phyloP scores from a whole-genome alignment of 2,797 vertebrate species.

The Spinus olivaceus region DNA sequence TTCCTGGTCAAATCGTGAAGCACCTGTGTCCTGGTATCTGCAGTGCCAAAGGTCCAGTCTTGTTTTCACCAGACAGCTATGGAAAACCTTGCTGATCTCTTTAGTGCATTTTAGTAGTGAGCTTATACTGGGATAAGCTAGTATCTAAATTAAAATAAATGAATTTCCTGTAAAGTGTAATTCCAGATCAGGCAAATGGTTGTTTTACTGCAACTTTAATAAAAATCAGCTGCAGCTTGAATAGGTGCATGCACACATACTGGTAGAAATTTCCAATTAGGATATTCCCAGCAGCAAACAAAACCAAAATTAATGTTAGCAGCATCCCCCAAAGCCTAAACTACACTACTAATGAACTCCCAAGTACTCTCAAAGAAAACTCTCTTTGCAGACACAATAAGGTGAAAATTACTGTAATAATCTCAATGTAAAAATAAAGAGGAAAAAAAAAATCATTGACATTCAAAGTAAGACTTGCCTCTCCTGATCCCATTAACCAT shows the following conservation, averaged over 20 bases:
- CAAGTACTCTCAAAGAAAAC: conserved; percentile 65
- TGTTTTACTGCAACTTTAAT: conserved; percentile 65
- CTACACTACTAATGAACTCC: conserved; percentile 71
- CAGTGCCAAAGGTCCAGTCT: neutral
- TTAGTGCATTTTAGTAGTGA: neutral
- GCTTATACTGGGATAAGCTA: neutral
- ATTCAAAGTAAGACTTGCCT: conserved; percentile 52
- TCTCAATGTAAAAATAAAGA: conserved; percentile 66
- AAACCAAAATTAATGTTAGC: conserved; percentile 74
- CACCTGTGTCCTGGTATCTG: neutral
- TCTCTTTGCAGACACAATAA: conserved; percentile 69
- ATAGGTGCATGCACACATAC: conserved; percentile 61
- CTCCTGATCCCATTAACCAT: conserved; percentile 62
- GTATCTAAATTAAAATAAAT: conserved; percentile 41
- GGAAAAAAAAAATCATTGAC: conserved; percentile 39
- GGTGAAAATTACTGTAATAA: conserved; percentile 75
- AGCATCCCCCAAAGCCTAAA: conserved; percentile 64
- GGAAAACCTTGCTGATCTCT: neutral
- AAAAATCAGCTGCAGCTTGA: conserved; percentile 69
- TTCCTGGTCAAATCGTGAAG: rapidly evolving
- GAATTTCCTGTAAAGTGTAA: conserved; percentile 39
- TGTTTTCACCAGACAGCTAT: neutral
- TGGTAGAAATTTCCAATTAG: conserved; percentile 74
- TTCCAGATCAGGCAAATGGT: conserved; percentile 34
- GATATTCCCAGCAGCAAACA: conserved; percentile 73